phyloP scores from a whole-genome alignment of 1,140 invertebrate genomes.

The Drosophila parabipectinata region DNA sequence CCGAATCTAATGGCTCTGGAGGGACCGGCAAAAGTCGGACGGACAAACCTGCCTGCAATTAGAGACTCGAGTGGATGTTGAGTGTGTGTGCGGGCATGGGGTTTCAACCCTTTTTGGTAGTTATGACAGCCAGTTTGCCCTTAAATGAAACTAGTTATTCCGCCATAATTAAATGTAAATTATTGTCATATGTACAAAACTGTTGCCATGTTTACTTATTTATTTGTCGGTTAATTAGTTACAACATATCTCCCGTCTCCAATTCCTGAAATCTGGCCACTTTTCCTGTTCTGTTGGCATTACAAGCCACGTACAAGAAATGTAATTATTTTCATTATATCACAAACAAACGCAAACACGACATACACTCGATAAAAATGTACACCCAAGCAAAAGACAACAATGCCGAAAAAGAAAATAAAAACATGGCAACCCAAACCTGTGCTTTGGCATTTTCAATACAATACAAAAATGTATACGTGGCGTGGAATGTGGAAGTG shows the following conservation, averaged over 20 bases:
- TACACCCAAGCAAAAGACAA: slow-evolving; percentile 32
- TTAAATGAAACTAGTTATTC: slow-evolving; percentile 39
- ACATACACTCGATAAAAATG: slow-evolving; percentile 24
- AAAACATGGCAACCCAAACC: slow-evolving; percentile 18
- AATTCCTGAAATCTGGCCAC: slow-evolving; percentile 26
- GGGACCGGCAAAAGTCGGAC: slow-evolving; percentile 20
- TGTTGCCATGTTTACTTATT: slow-evolving; percentile 65
- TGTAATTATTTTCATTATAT: slow-evolving; percentile 74
- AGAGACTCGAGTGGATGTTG: slow-evolving; percentile 30
- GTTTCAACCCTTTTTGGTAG: slow-evolving; percentile 48
- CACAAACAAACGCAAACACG: slow-evolving; percentile 26
- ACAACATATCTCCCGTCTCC: not conserved
- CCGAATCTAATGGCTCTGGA: slow-evolving; percentile 36
- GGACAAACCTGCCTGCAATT: slow-evolving; percentile 45
- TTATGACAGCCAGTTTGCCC: slow-evolving; percentile 45
- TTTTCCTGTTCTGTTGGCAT: slow-evolving; percentile 28
- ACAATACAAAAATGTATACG: slow-evolving; percentile 10
- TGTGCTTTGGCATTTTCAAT: slow-evolving; percentile 41
- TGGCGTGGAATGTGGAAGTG: not conserved
- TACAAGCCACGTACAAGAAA: slow-evolving; percentile 65
- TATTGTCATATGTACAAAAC: slow-evolving; percentile 59
- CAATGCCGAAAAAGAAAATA: slow-evolving; percentile 13
- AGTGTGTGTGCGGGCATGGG: not conserved
- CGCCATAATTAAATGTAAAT: slow-evolving; percentile 73
- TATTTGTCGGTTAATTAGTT: slow-evolving; percentile 64